phyloP scores from a whole-genome alignment of 2,888 invertebrate genomes.

The Zelleria hepariella region DNA sequence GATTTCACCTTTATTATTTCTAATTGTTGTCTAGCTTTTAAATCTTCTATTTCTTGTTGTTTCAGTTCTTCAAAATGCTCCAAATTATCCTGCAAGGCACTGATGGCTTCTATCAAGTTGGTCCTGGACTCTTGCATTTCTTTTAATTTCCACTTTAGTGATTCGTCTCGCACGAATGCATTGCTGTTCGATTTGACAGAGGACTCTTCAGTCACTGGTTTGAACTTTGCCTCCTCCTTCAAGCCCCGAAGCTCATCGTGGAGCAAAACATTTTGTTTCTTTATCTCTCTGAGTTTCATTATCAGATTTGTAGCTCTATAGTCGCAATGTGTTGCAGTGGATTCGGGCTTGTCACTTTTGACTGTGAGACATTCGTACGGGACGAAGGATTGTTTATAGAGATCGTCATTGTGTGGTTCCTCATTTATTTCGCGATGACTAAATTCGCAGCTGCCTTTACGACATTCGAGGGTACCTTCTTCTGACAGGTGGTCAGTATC shows the following conservation, averaged over 20 bases:
- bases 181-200: conserved; percentile 28
- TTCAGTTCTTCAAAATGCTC: conserved; percentile 37
- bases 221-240: conserved; percentile 28
- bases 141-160: conserved; percentile 37
- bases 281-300: conserved; percentile 49
- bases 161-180: conserved; percentile 21
- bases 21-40: conserved; percentile 39
- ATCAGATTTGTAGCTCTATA: conserved; percentile 44
- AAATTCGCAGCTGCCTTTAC: background rate
- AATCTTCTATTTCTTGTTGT: conserved; percentile 40
- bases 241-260: conserved; percentile 37
- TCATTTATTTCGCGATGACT: background rate
- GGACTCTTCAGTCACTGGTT: conserved; percentile 18
- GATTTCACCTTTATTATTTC: conserved; percentile 38
- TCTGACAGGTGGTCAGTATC: background rate
- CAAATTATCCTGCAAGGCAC: conserved; percentile 33
- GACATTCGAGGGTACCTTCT: background rate
- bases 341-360: background rate
- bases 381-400: background rate
- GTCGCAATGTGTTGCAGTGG: conserved; percentile 24
- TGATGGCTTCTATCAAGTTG: conserved; percentile 33
- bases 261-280: conserved; percentile 44
- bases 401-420: background rate
- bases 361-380: background rate
- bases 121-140: conserved; percentile 41